A percentile compares a stretch with the other conserved stretches of the same genome.
phyloP scores from a whole-genome alignment of 2,797 vertebrate genomes.

The Channallabes apus region DNA sequence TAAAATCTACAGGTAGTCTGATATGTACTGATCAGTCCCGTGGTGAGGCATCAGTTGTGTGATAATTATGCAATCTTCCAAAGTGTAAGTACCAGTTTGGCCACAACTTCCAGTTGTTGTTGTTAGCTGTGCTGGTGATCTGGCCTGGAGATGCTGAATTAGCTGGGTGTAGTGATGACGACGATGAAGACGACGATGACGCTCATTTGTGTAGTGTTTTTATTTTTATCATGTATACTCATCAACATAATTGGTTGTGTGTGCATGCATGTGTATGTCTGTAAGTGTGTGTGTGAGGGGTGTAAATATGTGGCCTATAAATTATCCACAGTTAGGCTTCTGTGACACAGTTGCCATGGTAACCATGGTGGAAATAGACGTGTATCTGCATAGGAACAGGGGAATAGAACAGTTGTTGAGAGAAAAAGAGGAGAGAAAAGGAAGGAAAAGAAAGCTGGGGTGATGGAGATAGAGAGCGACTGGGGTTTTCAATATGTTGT shows the following conservation, averaged over 20 bases:
- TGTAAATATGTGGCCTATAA: constrained; percentile 68
- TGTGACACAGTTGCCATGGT: constrained; percentile 81
- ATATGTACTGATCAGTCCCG: neutral
- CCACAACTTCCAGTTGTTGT: neutral
- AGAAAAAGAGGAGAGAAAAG: constrained; percentile 54
- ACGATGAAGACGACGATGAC: neutral
- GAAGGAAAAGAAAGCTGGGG: constrained; percentile 33
- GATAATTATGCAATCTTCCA: neutral
- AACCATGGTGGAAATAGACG: constrained; percentile 81
- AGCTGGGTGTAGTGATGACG: neutral
- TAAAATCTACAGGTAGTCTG: neutral
- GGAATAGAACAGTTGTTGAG: constrained; percentile 72
- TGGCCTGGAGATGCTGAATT: neutral
- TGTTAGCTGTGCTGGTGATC: neutral
- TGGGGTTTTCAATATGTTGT: neutral
- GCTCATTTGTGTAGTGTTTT: neutral
- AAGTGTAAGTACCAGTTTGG: neutral
- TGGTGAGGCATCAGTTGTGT: neutral
- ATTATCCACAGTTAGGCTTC: constrained; percentile 76
- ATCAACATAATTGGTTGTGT: constrained; percentile 12
- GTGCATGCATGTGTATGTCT: constrained; percentile 19
- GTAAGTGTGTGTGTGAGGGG: constrained; percentile 46
- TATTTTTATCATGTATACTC: constrained; percentile 6
- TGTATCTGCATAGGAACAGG: constrained; percentile 77
- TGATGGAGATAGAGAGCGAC: neutral